These are phyloP conservation scores for Tyrophagus putrescentiae DNA, from an alignment of 1,140 invertebrate species.

Conservation along the genomic window DNA sequence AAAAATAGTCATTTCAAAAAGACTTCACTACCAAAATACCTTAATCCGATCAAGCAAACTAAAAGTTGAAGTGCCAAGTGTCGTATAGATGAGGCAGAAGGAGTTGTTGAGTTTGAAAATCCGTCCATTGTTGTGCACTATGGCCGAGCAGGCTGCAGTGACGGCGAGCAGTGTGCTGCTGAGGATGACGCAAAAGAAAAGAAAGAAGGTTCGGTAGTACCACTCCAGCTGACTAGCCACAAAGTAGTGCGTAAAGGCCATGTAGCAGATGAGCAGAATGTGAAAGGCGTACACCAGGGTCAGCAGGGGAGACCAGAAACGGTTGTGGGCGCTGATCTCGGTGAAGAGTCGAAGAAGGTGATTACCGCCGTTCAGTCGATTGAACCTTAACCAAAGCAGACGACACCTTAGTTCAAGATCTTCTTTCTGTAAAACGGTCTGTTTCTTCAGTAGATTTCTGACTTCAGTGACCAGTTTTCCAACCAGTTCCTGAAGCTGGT, in stretches of 20 bases:
- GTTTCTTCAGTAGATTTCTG: neutral
- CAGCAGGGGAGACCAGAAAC: neutral
- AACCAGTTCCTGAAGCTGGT: neutral
- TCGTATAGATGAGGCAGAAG: neutral
- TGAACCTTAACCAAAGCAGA: neutral
- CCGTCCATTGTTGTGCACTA: too few relatives aligned
- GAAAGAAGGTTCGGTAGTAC: neutral
- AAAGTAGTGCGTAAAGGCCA: neutral
- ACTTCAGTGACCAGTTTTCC: neutral
- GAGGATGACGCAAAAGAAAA: neutral
- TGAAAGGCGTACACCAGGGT: neutral
- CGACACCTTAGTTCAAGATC: neutral
- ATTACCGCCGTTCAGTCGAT: too few relatives aligned
- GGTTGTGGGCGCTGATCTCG: neutral
- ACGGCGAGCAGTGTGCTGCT: neutral
- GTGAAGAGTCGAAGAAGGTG: neutral
- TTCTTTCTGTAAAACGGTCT: neutral
- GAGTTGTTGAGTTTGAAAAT: neutral
- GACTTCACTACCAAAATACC: too few relatives aligned
- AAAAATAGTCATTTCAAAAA: too few relatives aligned
- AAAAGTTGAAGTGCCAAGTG: neutral
- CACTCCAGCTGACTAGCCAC: neutral
- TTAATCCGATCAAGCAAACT: neutral
- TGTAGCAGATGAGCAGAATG: neutral
- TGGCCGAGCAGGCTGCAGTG: neutral